phyloP scores from a whole-genome alignment of 1,140 invertebrate genomes.

The Nomia melanderi region DNA sequence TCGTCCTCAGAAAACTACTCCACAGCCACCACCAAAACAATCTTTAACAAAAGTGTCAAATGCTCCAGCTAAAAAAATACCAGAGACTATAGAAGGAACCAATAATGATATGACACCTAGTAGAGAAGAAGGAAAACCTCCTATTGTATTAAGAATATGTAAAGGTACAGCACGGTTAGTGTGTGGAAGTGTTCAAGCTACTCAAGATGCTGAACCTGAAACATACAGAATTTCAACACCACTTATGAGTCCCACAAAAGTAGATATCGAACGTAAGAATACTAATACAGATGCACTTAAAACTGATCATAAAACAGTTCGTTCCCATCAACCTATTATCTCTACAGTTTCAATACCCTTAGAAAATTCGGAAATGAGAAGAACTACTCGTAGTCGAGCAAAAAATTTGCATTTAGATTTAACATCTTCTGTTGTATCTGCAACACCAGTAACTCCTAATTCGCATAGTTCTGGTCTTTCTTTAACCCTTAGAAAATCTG shows the following conservation, averaged over 20 bases:
- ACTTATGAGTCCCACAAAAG: constrained; percentile 66
- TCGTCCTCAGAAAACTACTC: constrained; percentile 63
- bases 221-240: constrained; percentile 75
- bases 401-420: constrained; percentile 75
- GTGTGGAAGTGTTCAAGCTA: constrained; percentile 68
- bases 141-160: constrained; percentile 86
- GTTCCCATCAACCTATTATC: constrained; percentile 65
- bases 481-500: constrained; percentile 76
- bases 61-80: constrained; percentile 60
- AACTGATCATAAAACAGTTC: constrained; percentile 59
- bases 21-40: constrained; percentile 73
- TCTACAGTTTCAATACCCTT: constrained; percentile 75
- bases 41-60: constrained; percentile 64
- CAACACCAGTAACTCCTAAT: constrained; percentile 66
- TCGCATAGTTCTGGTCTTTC: constrained; percentile 74
- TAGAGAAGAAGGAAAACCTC: constrained; percentile 82
- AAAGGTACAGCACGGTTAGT: constrained; percentile 84
- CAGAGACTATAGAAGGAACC: constrained; percentile 63
- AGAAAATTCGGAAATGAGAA: constrained; percentile 75
- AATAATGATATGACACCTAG: constrained; percentile 43
- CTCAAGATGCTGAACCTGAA: constrained; percentile 67
- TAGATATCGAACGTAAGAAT: constrained; percentile 66
- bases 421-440: constrained; percentile 40
- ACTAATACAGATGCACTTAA: constrained; percentile 60
- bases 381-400: constrained; percentile 76